Conservation (phyloP, 30 jellyfish, hydroid and myxozoan genomes). For the Aurelia coerulea region DNA sequence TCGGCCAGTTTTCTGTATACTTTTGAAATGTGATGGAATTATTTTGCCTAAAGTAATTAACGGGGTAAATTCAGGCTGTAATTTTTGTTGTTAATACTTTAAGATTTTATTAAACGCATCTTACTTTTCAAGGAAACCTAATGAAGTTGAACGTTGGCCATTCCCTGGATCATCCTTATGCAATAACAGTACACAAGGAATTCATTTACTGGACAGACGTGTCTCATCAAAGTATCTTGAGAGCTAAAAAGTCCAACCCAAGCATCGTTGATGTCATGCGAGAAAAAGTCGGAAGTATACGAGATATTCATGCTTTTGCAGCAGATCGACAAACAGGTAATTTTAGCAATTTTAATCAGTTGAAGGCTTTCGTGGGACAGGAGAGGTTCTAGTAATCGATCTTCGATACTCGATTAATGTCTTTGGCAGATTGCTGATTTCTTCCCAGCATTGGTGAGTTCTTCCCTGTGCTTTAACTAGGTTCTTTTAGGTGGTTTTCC, state of each 20-base stretch:
- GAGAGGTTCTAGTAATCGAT: too few relatives aligned
- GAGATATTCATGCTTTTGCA: slow-evolving; percentile 86
- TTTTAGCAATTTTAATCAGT: background rate
- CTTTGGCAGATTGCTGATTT: too few relatives aligned
- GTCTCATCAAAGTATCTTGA: slow-evolving; percentile 54
- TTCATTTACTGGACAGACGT: slow-evolving; percentile 97
- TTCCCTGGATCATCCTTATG: slow-evolving; percentile 75
- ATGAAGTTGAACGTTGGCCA: slow-evolving; percentile 16
- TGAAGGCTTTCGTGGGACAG: background rate
- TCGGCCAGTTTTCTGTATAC: too few relatives aligned
- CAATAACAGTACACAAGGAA: slow-evolving; percentile 61
- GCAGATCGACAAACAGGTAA: slow-evolving; percentile 82
- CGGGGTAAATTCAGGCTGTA: too few relatives aligned
- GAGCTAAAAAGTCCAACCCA: slow-evolving; percentile 35
- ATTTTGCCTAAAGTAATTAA: too few relatives aligned
- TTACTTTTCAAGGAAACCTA: slow-evolving; percentile 52
- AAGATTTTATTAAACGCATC: too few relatives aligned
- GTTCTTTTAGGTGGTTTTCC: too few relatives aligned
- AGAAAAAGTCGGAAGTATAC: slow-evolving; percentile 49
- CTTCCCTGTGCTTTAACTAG: too few relatives aligned
- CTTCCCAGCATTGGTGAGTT: too few relatives aligned
- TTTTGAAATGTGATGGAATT: too few relatives aligned
- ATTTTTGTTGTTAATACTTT: too few relatives aligned
- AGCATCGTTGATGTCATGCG: slow-evolving; percentile 34
- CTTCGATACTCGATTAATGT: too few relatives aligned